Base-by-base conservation (phyloP, 2,888 invertebrate species). In the Chrysolina americana region DNA sequence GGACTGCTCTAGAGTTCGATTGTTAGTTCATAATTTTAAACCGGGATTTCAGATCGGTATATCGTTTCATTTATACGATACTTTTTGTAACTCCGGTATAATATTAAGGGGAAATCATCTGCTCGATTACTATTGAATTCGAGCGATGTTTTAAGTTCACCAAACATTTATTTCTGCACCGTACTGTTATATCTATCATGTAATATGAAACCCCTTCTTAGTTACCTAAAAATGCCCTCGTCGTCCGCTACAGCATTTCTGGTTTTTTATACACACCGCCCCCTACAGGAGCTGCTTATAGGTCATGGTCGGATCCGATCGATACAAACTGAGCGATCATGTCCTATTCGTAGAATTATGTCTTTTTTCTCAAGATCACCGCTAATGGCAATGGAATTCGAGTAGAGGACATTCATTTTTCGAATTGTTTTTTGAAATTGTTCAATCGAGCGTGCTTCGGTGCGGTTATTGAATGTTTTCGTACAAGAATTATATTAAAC, bases 241-340 rank as follows among this genome's bases (percentile, higher is more conserved):
- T 50, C 17, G 11, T 28, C n/a, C n/a, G n/a, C 66, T 50, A 15
- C 59, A 17, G 41, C 69, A 65, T 50, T 72, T 28, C 21, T 68
- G 21, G 56, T 36, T 68, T 53, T 50, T 23, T 48, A 47, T 53
- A 36, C 56, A 47, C 50, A 41, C 70, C 70, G 66, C 74, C 73
- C 73, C 56, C 63, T 28, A 50, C 73, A 28, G 50, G 47, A 47
- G 36, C 70, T 28, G 11, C 41, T 62, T 68, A 48, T 71, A 70
- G 71, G 74, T 74, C 74, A 74, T 64, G 74, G 74, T 71, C 74
- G 48, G 15, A 44, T 28, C 19, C 1, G 66, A 74, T 74, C 74
- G 70, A 74, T 73, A 50, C 59, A 50, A 73, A 70, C 8, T 65
- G 11, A 48, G 50, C 66, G 50, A 17, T 50, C n/a, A 19, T 50